Conservation (phyloP, 1,140 invertebrate species). For the Hylaeus volcanicus region DNA sequence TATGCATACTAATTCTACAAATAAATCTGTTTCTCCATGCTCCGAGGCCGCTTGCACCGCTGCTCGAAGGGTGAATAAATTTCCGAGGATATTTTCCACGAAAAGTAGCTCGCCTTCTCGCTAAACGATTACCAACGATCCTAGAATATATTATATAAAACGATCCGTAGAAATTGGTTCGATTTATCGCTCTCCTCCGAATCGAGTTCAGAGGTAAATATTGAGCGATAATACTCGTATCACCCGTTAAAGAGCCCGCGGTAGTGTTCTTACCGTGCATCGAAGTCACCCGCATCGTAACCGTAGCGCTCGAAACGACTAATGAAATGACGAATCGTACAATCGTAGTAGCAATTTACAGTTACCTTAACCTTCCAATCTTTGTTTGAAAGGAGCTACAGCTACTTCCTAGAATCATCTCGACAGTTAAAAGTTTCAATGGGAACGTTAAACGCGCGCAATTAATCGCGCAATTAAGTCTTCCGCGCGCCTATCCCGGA, state of each 20-base stretch:
- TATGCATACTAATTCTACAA: conserved; percentile 59
- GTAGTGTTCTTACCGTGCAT: no score
- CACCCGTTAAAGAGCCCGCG: no score
- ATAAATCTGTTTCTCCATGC: conserved; percentile 53
- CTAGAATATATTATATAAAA: no score
- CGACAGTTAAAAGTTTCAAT: not conserved
- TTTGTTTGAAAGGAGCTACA: no score
- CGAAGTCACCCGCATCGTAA: no score
- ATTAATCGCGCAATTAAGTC: conserved; percentile 37
- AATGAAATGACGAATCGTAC: no score
- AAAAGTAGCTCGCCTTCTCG: not conserved
- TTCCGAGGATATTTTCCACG: conserved; percentile 34
- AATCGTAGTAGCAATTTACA: no score
- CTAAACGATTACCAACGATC: not conserved
- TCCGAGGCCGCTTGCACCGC: conserved; percentile 4
- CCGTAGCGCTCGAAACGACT: no score
- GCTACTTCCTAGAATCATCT: not conserved
- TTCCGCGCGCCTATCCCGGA: conserved; percentile 2
- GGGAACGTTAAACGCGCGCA: not conserved
- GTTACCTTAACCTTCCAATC: no score
- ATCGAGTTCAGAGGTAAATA: no score
- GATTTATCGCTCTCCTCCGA: not conserved
- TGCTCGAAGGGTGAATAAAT: conserved; percentile 55
- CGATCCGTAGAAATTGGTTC: not conserved
- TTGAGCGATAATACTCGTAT: no score